phyloP scores from a whole-genome alignment of 2,888 invertebrate species.

The Trichopria drosophilae region DNA sequence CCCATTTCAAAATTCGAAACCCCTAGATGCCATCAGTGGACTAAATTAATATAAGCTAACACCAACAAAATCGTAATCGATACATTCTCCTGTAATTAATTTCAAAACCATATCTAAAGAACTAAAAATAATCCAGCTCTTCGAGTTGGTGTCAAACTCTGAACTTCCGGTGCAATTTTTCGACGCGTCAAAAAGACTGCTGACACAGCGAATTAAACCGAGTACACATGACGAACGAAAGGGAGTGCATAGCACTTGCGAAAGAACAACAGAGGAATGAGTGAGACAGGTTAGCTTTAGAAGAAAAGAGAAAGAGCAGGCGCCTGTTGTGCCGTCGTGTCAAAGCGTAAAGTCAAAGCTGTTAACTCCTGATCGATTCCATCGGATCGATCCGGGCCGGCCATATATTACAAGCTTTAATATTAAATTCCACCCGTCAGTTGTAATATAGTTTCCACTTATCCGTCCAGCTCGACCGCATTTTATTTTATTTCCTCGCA shows the following conservation, averaged over 20 bases:
- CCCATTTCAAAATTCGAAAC: no score
- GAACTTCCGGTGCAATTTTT: no score
- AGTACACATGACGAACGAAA: conserved; percentile 3
- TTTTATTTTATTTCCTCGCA: conserved; percentile 14
- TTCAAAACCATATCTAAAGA: no score
- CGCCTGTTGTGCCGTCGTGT: conserved; percentile 40
- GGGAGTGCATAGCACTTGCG: conserved; percentile 17
- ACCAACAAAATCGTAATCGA: no score
- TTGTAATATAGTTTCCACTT: conserved; percentile 44
- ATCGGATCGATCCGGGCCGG: conserved; percentile 38
- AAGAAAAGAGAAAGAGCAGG: conserved; percentile 21
- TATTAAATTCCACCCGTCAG: conserved; percentile 50
- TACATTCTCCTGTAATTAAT: no score
- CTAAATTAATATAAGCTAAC: no score
- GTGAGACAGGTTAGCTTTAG: not conserved
- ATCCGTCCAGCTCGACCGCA: conserved; percentile 32
- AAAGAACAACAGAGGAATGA: conserved; percentile 6
- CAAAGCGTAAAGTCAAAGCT: conserved; percentile 49
- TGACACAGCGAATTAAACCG: no score
- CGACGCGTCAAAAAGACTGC: no score
- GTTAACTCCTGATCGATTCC: conserved; percentile 53
- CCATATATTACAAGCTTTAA: conserved; percentile 48
- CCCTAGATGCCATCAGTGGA: no score
- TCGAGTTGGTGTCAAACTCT: no score
- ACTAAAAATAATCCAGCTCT: no score